Conservation (phyloP, 35 echinoderm and acorn worm genomes). For the Holothuria glaberrima region DNA sequence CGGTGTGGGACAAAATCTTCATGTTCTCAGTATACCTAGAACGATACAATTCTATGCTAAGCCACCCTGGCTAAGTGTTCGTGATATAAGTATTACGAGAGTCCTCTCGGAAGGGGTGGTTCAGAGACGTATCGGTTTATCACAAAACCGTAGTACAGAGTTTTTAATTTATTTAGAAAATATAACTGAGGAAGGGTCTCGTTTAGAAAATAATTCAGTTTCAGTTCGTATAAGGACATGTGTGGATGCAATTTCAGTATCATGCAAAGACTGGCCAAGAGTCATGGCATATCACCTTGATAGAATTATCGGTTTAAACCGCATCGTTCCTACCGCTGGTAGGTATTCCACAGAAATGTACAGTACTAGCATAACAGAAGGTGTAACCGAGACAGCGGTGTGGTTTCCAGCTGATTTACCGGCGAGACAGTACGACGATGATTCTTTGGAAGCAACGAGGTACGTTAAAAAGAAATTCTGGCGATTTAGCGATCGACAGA, state of each 20-base stretch:
- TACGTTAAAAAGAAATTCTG: conserved; percentile 62
- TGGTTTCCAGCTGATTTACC: conserved; percentile 61
- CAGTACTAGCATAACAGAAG: conserved; percentile 6
- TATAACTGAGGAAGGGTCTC: conserved; percentile 16
- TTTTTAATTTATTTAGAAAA: conserved; percentile 57
- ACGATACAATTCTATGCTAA: conserved; percentile 51
- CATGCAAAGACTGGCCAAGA: conserved; percentile 48
- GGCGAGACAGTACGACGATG: conserved; percentile 34
- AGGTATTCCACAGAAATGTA: conserved; percentile 35
- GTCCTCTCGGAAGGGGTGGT: conserved; percentile 35
- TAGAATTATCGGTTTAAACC: conserved; percentile 55
- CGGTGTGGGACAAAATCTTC: neutral
- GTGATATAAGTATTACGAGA: conserved; percentile 40
- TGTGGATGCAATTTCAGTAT: conserved; percentile 48
- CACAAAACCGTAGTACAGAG: conserved; percentile 55
- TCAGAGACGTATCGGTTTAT: conserved; percentile 45
- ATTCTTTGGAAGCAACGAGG: conserved; percentile 54
- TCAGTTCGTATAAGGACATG: conserved; percentile 25
- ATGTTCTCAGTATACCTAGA: neutral
- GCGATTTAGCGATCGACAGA: conserved; percentile 53
- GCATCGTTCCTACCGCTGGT: conserved; percentile 41
- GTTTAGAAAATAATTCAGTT: conserved; percentile 46
- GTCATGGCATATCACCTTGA: conserved; percentile 59
- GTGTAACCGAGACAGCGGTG: conserved; percentile 19
- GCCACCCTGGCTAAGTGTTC: conserved; percentile 49